Conservation (phyloP, 2,888 invertebrate genomes). For the Scaptomyza reducta region DNA sequence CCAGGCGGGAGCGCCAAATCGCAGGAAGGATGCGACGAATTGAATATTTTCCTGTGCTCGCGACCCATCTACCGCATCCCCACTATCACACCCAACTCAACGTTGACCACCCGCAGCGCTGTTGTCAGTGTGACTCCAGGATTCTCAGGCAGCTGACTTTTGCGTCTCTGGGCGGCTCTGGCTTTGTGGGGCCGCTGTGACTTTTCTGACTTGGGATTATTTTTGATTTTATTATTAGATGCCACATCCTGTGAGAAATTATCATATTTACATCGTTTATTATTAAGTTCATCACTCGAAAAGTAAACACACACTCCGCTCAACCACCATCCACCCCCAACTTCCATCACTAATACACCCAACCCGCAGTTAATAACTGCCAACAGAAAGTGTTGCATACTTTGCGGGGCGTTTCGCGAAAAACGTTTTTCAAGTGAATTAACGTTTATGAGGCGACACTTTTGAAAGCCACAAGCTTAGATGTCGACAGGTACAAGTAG, state of each 20-base stretch:
- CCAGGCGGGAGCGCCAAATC: constrained; percentile 46
- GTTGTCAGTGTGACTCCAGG: constrained; percentile 56
- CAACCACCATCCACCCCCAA: background rate
- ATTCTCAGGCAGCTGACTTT: constrained; percentile 1
- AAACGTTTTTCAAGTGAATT: too few relatives aligned
- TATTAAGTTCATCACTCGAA: constrained; percentile 84
- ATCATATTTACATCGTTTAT: constrained; percentile 85
- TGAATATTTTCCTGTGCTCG: constrained; percentile 78
- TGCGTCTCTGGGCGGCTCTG: background rate
- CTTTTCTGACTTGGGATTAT: constrained; percentile 80
- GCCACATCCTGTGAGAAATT: constrained; percentile 84
- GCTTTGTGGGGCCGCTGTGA: constrained; percentile 36
- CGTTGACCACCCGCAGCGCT: constrained; percentile 68
- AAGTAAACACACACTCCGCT: constrained; percentile 25
- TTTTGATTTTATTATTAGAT: constrained; percentile 84
- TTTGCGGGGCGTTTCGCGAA: constrained; percentile 45
- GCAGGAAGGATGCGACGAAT: constrained; percentile 82
- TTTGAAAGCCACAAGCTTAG: constrained; percentile 38
- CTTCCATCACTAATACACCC: constrained; percentile 3
- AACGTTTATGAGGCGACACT: constrained; percentile 59
- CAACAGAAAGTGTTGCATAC: constrained; percentile 71
- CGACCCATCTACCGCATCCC: background rate
- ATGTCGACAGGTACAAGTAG: constrained; percentile 5
- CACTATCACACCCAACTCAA: background rate
- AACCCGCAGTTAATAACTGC: constrained; percentile 58